Conservation (phyloP, 2,888 invertebrate species). For the Hedya salicella region DNA sequence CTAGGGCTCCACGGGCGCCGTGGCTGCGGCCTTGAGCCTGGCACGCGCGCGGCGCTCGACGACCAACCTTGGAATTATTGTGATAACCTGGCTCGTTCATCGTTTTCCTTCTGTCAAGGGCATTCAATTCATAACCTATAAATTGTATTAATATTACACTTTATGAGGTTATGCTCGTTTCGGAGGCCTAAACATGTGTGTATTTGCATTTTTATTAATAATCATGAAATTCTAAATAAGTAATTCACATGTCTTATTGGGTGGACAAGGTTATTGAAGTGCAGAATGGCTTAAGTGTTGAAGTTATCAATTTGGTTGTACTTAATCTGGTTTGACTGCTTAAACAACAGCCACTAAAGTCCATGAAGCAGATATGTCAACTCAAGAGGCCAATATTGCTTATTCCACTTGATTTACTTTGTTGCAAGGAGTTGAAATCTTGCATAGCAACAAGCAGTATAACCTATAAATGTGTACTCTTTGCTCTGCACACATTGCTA, state of each 20-base stretch:
- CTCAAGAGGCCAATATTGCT: conserved; percentile 49
- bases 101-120: conserved; percentile 72
- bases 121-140: conserved; percentile 77
- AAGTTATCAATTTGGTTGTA: conserved; percentile 19
- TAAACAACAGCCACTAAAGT: conserved; percentile 36
- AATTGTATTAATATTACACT: conserved; percentile 58
- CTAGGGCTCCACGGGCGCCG: conserved; percentile 41
- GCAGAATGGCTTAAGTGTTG: conserved; percentile 37
- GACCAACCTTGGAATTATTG: conserved; percentile 50
- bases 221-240: conserved; percentile 53
- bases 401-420: conserved; percentile 52
- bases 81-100: conserved; percentile 66
- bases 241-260: conserved; percentile 56
- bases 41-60: conserved; percentile 42
- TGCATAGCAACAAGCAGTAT: conserved; percentile 77
- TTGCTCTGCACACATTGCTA: conserved; percentile 48
- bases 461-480: conserved; percentile 72
- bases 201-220: conserved; percentile 53
- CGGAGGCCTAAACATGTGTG: conserved; percentile 49
- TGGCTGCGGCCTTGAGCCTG: conserved; percentile 49
- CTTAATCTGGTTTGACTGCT: conserved; percentile 37
- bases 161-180: conserved; percentile 55
- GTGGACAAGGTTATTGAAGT: conserved; percentile 58
- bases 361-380: conserved; percentile 43
- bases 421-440: conserved; percentile 60